phyloP scores from a whole-genome alignment of 2,888 invertebrate genomes.

The Melinopterus prodromus region DNA sequence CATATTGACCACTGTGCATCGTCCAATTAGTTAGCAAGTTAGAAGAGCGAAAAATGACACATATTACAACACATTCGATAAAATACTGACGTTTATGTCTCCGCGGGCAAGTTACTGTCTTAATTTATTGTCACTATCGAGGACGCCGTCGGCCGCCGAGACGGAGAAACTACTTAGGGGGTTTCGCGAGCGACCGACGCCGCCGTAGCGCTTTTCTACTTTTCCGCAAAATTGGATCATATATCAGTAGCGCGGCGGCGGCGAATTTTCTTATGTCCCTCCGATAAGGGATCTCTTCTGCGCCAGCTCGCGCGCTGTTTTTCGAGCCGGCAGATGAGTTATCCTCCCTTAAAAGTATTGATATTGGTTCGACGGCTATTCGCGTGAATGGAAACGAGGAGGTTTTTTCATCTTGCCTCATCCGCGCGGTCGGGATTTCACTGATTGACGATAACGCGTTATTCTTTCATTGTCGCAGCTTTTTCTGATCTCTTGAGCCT shows the following conservation, averaged over 20 bases:
- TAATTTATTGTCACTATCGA: constrained; percentile 25
- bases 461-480: not conserved
- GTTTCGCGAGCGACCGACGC: constrained; percentile 8
- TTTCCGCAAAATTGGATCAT: constrained; percentile 26
- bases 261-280: constrained; percentile 20
- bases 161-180: constrained; percentile 17
- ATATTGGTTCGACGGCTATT: constrained; percentile 13
- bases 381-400: not conserved
- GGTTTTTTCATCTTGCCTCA: not conserved
- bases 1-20: no score
- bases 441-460: not conserved
- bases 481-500: not conserved
- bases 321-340: constrained; percentile 6
- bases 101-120: constrained; percentile 17
- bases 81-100: constrained; percentile 22
- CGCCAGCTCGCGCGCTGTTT: not conserved
- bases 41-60: no score
- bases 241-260: constrained; percentile 11
- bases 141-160: not conserved
- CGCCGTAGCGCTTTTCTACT: constrained; percentile 10
- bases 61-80: constrained; percentile 21
- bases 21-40: no score
- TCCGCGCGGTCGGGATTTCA: not conserved
- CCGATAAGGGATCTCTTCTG: constrained; percentile 16
- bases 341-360: constrained; percentile 1